Evolutionary conservation across 2,888 invertebrate genomes (phyloP).

Genomic region (Drosophila kokeensis): DNA sequence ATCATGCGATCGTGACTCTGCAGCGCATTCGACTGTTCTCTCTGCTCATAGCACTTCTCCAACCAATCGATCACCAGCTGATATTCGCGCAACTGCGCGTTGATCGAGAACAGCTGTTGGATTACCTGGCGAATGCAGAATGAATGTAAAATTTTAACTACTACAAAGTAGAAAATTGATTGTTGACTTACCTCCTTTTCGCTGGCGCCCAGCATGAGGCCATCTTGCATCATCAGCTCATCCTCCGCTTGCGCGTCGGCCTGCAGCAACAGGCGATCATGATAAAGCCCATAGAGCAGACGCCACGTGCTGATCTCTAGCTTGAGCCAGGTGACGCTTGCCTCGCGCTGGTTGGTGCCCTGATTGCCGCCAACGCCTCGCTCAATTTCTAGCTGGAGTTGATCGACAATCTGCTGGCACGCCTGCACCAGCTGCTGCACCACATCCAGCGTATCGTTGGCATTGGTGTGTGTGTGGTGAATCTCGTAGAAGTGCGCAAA

Average conservation of each 20-base stretch:
- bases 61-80: conserved; percentile 97
- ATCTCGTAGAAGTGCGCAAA: conserved; percentile 84
- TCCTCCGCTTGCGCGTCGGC: conserved; percentile 76
- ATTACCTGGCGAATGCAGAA: conserved; percentile 64
- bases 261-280: conserved; percentile 89
- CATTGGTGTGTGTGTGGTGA: conserved; percentile 80
- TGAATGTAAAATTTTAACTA: neutral
- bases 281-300: conserved; percentile 91
- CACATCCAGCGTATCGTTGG: conserved; percentile 80
- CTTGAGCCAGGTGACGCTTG: conserved; percentile 87
- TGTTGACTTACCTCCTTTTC: conserved; percentile 84
- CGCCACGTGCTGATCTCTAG: conserved; percentile 96
- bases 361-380: conserved; percentile 48
- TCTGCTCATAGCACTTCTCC: conserved; percentile 91
- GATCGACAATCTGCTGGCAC: conserved; percentile 78
- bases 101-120: conserved; percentile 85
- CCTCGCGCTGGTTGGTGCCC: conserved; percentile 39
- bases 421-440: conserved; percentile 77
- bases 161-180: neutral
- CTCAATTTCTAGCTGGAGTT: conserved; percentile 68
- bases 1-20: conserved; percentile 91
- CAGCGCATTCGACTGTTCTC: conserved; percentile 86
- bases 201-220: conserved; percentile 86
- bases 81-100: conserved; percentile 88
- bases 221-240: conserved; percentile 75